Percentiles rank a stretch among this genome's conserved stretches.
Conservation (phyloP, 2,888 invertebrate species). For the Mamestra brassicae region DNA sequence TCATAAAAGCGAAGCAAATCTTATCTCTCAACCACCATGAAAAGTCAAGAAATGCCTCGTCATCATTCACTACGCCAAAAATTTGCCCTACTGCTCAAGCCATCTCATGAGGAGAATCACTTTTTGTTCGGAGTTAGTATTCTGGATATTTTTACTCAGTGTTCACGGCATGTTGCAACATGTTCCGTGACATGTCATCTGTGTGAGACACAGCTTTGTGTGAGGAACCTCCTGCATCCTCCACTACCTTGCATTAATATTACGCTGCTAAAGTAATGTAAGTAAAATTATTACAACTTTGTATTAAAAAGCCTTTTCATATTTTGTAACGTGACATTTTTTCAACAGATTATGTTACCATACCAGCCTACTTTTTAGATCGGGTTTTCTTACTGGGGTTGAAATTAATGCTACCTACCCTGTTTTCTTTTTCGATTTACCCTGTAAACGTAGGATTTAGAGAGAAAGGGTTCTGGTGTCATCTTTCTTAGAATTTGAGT, state of each 20-base stretch:
- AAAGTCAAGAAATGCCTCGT: background rate
- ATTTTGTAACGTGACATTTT: slow-evolving; percentile 4
- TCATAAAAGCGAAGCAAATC: background rate
- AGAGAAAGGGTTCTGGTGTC: background rate
- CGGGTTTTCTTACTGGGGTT: background rate
- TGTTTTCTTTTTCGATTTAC: slow-evolving; percentile 5
- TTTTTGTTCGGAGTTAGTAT: slow-evolving; percentile 26
- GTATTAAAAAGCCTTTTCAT: slow-evolving; percentile 3
- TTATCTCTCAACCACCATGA: background rate
- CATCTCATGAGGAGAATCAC: background rate
- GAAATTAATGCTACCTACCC: background rate
- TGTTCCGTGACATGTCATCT: slow-evolving; percentile 36
- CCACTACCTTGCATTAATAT: slow-evolving; percentile 29
- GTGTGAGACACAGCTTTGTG: slow-evolving; percentile 47
- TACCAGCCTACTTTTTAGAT: background rate
- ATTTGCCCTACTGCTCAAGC: background rate
- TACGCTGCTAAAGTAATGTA: background rate
- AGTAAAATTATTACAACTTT: background rate
- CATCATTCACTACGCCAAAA: background rate
- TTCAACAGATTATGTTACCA: slow-evolving; percentile 9
- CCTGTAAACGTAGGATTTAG: background rate
- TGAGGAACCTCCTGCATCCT: slow-evolving; percentile 18
- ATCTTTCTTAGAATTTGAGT: background rate
- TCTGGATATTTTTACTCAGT: slow-evolving; percentile 21
- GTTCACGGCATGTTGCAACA: slow-evolving; percentile 27